Conservation (phyloP, 2,888 invertebrate species). For the Volucella inflata region DNA sequence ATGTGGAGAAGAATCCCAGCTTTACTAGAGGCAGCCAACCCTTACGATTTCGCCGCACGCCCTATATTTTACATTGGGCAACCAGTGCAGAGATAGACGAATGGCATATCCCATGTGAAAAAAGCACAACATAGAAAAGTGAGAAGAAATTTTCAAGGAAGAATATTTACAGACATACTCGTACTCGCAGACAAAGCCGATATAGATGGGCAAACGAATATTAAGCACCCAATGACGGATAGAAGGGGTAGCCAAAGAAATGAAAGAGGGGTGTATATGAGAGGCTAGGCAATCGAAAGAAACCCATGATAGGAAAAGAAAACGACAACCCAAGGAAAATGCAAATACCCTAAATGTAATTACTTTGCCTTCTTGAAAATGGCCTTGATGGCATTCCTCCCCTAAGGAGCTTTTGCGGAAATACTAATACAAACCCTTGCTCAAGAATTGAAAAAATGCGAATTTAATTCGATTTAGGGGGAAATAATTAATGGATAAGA, state of each 20-base stretch:
- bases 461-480: slow-evolving; percentile 72
- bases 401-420: background rate
- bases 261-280: background rate
- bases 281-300: slow-evolving; percentile 12
- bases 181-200: slow-evolving; percentile 1
- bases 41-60: slow-evolving; percentile 57
- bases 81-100: slow-evolving; percentile 73
- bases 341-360: slow-evolving; percentile 74
- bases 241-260: slow-evolving; percentile 11
- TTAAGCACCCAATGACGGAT: slow-evolving; percentile 70
- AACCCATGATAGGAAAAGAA: slow-evolving; percentile 29
- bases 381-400: slow-evolving; percentile 39
- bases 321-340: slow-evolving; percentile 62
- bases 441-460: slow-evolving; percentile 66
- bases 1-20: slow-evolving; percentile 55
- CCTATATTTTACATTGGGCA: slow-evolving; percentile 61
- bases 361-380: slow-evolving; percentile 67
- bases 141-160: slow-evolving; percentile 53
- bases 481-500: slow-evolving; percentile 74
- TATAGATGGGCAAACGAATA: slow-evolving; percentile 49
- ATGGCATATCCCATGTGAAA: slow-evolving; percentile 64
- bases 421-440: slow-evolving; percentile 31
- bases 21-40: slow-evolving; percentile 38
- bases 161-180: slow-evolving; percentile 18
- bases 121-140: slow-evolving; percentile 45